phyloP scores from a whole-genome alignment of 2,888 invertebrate species.

The Pasiphila rectangulata region DNA sequence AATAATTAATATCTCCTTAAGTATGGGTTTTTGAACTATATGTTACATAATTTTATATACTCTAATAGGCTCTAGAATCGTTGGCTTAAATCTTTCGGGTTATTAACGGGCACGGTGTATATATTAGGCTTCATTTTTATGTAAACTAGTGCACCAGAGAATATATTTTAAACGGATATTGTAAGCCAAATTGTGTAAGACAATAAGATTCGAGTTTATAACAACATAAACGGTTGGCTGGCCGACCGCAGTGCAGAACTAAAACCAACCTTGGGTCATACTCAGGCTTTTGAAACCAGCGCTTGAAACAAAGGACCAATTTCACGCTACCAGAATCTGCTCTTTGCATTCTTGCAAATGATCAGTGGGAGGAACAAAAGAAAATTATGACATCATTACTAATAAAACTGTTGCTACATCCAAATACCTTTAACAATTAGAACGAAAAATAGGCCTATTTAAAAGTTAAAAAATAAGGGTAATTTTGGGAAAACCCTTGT shows the following conservation, averaged over 20 bases:
- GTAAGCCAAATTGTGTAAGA: not conserved
- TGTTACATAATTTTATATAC: no score
- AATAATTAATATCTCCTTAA: no score
- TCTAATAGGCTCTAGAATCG: no score
- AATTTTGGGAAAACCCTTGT: conserved; percentile 18
- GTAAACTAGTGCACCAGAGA: no score
- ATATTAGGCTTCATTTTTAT: no score
- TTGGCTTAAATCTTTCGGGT: no score
- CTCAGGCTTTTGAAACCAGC: conserved; percentile 18
- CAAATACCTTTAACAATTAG: no score
- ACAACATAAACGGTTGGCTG: conserved; percentile 36
- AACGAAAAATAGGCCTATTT: not conserved
- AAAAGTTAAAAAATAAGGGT: conserved; percentile 5
- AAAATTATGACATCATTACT: conserved; percentile 21
- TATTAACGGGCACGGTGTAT: no score
- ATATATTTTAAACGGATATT: no score
- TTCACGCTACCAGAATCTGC: conserved; percentile 21
- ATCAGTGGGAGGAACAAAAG: conserved; percentile 13
- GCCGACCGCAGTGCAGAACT: conserved; percentile 38
- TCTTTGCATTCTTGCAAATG: conserved; percentile 6
- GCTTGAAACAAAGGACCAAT: conserved; percentile 29
- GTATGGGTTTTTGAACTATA: no score
- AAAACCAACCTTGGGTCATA: conserved; percentile 25
- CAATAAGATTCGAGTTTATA: not conserved
- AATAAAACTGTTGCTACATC: not conserved